Conservation (phyloP, 2,888 invertebrate genomes). For the Zygogramma bicolorata region DNA sequence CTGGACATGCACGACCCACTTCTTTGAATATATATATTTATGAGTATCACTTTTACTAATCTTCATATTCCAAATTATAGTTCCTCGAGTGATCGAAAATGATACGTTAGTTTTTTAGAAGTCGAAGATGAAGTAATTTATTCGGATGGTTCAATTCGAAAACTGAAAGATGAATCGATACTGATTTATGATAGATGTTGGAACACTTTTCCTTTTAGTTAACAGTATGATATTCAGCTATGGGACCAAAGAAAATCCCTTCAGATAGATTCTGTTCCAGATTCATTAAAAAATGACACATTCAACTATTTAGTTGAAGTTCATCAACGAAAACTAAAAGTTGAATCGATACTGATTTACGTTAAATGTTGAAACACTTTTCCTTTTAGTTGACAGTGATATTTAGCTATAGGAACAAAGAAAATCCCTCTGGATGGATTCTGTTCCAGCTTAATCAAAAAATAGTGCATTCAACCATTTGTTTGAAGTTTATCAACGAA, state of each 20-base stretch:
- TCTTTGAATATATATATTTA: slow-evolving; percentile 14
- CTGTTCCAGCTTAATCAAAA: no score
- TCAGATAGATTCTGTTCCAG: no score
- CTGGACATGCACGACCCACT: slow-evolving; percentile 14
- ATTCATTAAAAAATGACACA: no score
- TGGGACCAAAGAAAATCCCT: not conserved
- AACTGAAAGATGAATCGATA: not conserved
- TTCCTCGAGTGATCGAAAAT: slow-evolving; percentile 4
- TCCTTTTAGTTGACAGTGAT: not conserved
- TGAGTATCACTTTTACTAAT: slow-evolving; percentile 15
- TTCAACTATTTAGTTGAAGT: no score
- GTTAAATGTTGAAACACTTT: not conserved
- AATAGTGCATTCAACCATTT: no score
- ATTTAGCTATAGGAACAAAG: no score
- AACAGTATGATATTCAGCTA: no score
- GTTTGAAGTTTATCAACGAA: no score
- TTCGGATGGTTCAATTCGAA: not conserved
- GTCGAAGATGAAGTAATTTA: not conserved
- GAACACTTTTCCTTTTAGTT: not conserved
- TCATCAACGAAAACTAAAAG: no score
- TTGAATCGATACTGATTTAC: no score
- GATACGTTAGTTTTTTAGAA: not conserved
- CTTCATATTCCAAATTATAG: not conserved
- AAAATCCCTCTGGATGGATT: no score
- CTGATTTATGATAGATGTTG: not conserved